These are phyloP conservation scores for Macropus fuliginosus DNA, from an alignment of 2,797 vertebrate genomes.

Conservation along the genomic window DNA sequence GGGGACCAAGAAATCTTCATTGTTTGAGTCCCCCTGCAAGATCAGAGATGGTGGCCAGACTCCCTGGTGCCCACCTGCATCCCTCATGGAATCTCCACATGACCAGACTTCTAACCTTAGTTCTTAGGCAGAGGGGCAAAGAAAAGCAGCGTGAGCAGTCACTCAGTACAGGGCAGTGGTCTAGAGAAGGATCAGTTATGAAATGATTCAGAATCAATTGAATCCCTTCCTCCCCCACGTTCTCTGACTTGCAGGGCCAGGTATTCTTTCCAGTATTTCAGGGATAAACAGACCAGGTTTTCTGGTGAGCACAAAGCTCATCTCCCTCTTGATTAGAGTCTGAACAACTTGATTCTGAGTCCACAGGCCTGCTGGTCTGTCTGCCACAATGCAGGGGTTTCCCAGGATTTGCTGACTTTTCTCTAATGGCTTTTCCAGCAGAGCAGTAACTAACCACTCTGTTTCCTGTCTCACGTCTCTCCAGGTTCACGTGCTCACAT, in stretches of 20 bases:
- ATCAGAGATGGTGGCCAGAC: background rate
- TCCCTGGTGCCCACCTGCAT: background rate
- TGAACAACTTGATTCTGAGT: background rate
- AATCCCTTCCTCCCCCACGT: background rate
- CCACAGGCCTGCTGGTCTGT: background rate
- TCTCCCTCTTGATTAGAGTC: background rate
- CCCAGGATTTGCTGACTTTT: background rate
- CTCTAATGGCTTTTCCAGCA: background rate
- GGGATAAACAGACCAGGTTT: background rate
- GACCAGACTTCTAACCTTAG: background rate
- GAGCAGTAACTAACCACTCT: background rate
- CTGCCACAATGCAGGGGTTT: background rate
- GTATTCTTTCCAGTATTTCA: background rate
- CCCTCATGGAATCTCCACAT: background rate
- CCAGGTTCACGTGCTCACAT: slow-evolving; percentile 96
- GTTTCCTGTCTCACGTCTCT: slow-evolving; percentile 14
- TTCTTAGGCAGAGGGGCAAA: background rate
- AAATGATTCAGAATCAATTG: background rate
- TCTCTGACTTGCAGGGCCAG: background rate
- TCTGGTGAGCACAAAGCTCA: background rate
- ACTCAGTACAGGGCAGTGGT: background rate
- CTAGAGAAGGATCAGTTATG: background rate
- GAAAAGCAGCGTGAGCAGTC: too few relatives aligned
- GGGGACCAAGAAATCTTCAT: background rate
- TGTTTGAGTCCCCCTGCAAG: background rate